Evolutionary conservation across 2,888 invertebrate species (phyloP), one percentile per base, ranked within the genome.

Genomic region (Pheosia tremula): DNA sequence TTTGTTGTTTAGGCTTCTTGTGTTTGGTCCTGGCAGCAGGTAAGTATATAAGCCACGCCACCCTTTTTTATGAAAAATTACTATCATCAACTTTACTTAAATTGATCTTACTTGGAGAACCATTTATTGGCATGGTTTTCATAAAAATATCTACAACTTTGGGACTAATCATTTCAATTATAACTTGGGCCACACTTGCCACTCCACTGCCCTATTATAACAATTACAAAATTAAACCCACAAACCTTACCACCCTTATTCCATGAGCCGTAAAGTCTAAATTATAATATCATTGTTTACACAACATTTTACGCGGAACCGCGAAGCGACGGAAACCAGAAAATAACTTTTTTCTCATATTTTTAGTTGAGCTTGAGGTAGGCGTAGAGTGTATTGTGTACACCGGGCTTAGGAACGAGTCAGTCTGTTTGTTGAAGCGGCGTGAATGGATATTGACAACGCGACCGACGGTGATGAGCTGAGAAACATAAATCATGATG

Each of bases 251-350:
- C 47, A 10, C 56, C 60, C 71, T 62, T 58, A 71, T 67, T 49
- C 36, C 13, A 49, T 5, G 41, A n/a, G 61, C 24, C 56, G 60
- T 63, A 63, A 53, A 66, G 69, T 55, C 54, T 38, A 63, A 58
- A 68, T 41, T 60, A 6, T 0, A 41, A 38, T 3, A 59, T 53
- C 41, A 57, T 38, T 74, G 68, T 64, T 57, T 57, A 64, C 63
- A 62, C 57, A 75, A 69, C 69, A 68, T 72, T 68, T 63, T 72
- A 72, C 66, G 64, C 64, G 61, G 67, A 70, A 74, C 58, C 61
- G 61, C 65, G 66, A 56, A 71, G 60, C 60, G 75, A 75, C 60
- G 66, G 77, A 76, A 75, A 79, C 78, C 77, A 80, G 82, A 79
- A 76, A 74, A 63, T 72, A 61, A 62, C 59, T 65, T 71, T 67